phyloP scores from a whole-genome alignment of 2,888 invertebrate species.

The Drosophila koepferae region DNA sequence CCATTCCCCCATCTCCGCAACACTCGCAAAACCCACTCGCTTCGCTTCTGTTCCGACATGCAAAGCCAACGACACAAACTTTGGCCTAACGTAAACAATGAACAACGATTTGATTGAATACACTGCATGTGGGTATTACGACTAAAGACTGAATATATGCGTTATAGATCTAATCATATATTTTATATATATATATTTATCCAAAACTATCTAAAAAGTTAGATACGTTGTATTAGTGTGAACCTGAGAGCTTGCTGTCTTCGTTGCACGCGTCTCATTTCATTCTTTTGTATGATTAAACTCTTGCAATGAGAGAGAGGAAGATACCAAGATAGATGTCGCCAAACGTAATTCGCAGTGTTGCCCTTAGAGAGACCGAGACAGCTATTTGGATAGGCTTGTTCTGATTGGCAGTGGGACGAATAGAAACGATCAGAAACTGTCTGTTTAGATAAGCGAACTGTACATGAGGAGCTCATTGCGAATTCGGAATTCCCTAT shows the following conservation, averaged over 20 bases:
- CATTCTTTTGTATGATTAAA: too few species aligned
- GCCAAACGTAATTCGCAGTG: not conserved
- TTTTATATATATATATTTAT: too few species aligned
- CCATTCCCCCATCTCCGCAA: not conserved
- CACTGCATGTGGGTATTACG: not conserved
- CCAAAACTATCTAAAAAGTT: too few species aligned
- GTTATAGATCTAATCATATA: too few species aligned
- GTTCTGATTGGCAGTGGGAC: too few species aligned
- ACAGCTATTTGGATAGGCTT: not conserved
- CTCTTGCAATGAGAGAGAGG: not conserved
- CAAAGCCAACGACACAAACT: conserved; percentile 39
- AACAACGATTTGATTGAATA: conserved; percentile 46
- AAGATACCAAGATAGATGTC: not conserved
- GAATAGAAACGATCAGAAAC: not conserved
- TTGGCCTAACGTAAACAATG: conserved; percentile 53
- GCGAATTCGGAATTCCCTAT: too few species aligned
- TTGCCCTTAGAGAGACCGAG: not conserved
- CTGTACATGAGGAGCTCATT: too few species aligned
- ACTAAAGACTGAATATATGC: not conserved
- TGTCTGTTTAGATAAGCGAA: too few species aligned
- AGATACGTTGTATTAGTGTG: not conserved
- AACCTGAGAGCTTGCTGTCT: not conserved
- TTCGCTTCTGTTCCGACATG: conserved; percentile 2
- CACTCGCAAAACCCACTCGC: not conserved
- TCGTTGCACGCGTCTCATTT: too few species aligned